Conservation (phyloP, 2,113 vertebrate species). For the Clinocottus analis region DNA sequence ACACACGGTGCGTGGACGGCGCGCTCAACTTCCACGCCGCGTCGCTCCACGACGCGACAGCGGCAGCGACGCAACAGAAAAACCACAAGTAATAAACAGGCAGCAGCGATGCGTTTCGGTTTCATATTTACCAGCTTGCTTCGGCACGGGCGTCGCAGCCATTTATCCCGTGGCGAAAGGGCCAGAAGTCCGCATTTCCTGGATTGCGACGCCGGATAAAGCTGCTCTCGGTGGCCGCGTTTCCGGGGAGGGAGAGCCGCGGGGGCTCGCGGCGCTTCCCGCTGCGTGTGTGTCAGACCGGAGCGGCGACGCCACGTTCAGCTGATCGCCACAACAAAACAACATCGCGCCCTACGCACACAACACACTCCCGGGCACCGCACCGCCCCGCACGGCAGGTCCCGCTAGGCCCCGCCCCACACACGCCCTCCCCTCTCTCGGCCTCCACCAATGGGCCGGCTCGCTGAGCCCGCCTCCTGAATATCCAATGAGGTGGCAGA, state of each 20-base stretch:
- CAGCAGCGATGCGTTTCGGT: slow-evolving; percentile 1
- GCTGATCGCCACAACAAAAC: slow-evolving; percentile 83
- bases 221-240: slow-evolving; percentile 55
- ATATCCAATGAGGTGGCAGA: slow-evolving; percentile 70
- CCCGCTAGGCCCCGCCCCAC: slow-evolving; percentile 75
- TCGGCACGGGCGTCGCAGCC: slow-evolving; percentile 63
- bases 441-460: slow-evolving; percentile 66
- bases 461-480: slow-evolving; percentile 55
- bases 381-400: slow-evolving; percentile 77
- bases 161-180: slow-evolving; percentile 74
- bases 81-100: slow-evolving; percentile 17
- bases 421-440: slow-evolving; percentile 75
- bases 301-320: slow-evolving; percentile 81
- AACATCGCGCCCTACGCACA: slow-evolving; percentile 79
- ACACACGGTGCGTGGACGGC: slow-evolving; percentile 21
- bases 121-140: slow-evolving; percentile 77
- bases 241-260: slow-evolving; percentile 41
- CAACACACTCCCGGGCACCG: slow-evolving; percentile 68
- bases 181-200: slow-evolving; percentile 82
- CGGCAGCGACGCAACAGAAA: slow-evolving; percentile 17
- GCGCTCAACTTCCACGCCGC: slow-evolving; percentile 62
- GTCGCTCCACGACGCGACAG: background rate
- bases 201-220: slow-evolving; percentile 63
- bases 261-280: slow-evolving; percentile 69
- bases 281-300: slow-evolving; percentile 75